phyloP scores from a whole-genome alignment of 1,140 invertebrate species.

The Brachionus plicatilis region DNA sequence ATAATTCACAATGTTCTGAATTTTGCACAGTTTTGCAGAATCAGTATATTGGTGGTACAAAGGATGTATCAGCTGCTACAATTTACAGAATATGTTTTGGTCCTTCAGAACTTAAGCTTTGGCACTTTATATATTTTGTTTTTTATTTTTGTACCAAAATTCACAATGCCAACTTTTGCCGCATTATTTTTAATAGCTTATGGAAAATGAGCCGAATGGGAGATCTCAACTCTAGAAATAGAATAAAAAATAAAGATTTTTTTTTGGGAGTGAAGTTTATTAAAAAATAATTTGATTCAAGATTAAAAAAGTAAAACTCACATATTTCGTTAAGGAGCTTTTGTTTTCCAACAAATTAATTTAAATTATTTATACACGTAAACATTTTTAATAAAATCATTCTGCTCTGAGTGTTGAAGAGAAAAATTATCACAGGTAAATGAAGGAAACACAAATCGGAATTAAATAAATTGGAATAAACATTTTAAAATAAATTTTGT shows the following conservation, averaged over 20 bases:
- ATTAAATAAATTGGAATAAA: neutral
- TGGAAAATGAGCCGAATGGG: too few relatives aligned
- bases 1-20: too few relatives aligned
- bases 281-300: neutral
- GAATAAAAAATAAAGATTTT: neutral
- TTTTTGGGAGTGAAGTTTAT: neutral
- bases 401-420: neutral
- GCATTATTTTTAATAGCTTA: neutral
- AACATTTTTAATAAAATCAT: neutral
- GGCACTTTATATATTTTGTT: too few relatives aligned
- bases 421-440: neutral
- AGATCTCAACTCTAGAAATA: neutral
- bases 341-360: neutral
- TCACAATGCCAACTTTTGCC: too few relatives aligned
- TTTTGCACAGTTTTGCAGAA: too few relatives aligned
- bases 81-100: too few relatives aligned
- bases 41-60: too few relatives aligned
- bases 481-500: slow-evolving; percentile 54
- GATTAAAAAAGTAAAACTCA: neutral
- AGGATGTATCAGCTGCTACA: too few relatives aligned
- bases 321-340: neutral
- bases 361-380: neutral
- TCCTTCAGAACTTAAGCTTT: too few relatives aligned
- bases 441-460: neutral
- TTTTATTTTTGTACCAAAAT: too few relatives aligned